These are phyloP conservation scores for Trogon melanurus DNA, from an alignment of 2,113 vertebrate species.

Conservation along the genomic window DNA sequence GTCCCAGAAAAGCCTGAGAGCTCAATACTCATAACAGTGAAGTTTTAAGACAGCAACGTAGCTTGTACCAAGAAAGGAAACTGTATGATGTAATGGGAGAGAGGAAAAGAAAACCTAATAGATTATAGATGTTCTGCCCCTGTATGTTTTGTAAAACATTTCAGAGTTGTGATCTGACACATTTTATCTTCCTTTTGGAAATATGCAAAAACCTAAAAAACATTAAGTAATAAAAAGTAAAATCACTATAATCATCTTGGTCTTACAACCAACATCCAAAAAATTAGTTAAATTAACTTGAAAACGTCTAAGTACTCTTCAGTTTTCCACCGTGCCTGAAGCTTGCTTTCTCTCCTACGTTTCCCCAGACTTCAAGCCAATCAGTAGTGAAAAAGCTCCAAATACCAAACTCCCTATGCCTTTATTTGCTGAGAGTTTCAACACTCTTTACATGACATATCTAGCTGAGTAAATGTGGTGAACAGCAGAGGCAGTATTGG, in stretches of 20 bases:
- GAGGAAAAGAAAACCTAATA: neutral
- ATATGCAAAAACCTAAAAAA: neutral
- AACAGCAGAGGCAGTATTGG: neutral
- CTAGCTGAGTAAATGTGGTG: neutral
- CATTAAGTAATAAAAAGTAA: neutral
- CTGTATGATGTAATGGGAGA: neutral
- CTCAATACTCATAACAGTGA: neutral
- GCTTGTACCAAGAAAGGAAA: slow-evolving; percentile 1
- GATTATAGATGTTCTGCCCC: neutral
- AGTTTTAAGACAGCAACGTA: neutral
- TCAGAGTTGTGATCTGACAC: neutral
- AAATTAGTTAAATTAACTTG: neutral
- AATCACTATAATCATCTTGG: neutral
- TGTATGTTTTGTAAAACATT: neutral
- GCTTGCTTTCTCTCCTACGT: neutral
- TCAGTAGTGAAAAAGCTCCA: neutral
- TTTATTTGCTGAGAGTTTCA: neutral
- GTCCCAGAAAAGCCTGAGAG: neutral
- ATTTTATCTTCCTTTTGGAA: neutral
- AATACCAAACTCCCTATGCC: neutral
- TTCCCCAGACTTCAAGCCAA: neutral
- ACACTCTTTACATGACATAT: neutral
- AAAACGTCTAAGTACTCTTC: neutral
- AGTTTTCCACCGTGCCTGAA: neutral
- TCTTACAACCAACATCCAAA: neutral